phyloP scores from a whole-genome alignment of 1,140 invertebrate genomes.

The Temnothorax longispinosus region DNA sequence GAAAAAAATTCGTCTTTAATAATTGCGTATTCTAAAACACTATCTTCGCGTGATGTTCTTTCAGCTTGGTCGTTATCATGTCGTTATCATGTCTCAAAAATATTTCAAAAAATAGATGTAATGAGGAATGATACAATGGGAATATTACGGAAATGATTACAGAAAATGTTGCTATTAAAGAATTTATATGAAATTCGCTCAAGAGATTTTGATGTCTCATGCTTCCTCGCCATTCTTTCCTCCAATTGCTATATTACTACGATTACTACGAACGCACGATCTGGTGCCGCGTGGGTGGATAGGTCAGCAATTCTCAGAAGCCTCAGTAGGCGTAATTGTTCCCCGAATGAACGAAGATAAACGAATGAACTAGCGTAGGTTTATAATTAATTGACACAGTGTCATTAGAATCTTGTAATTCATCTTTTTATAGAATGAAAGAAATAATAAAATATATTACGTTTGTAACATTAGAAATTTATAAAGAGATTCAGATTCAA shows the following conservation, averaged over 20 bases:
- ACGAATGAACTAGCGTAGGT: neutral
- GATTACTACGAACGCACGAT: conserved; percentile 35
- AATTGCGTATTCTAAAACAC: neutral
- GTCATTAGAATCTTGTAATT: neutral
- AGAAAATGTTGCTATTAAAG: conserved; percentile 10
- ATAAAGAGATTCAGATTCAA: neutral
- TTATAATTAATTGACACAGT: conserved; percentile 59
- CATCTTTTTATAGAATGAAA: neutral
- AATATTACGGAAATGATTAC: neutral
- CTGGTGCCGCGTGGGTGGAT: conserved; percentile 1
- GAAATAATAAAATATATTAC: neutral
- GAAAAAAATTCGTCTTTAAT: neutral
- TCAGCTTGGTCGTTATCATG: neutral
- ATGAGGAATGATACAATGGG: neutral
- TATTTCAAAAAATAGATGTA: neutral
- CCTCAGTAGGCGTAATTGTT: conserved; percentile 17
- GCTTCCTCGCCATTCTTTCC: neutral
- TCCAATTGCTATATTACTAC: conserved; percentile 4
- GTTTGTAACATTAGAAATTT: neutral
- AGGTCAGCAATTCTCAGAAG: conserved; percentile 23
- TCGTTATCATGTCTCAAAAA: neutral
- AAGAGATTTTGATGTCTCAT: neutral
- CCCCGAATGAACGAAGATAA: conserved; percentile 3
- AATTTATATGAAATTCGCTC: neutral
- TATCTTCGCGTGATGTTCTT: neutral